Conservation (phyloP, 1,140 invertebrate genomes). For the Oedothorax gibbosus region DNA sequence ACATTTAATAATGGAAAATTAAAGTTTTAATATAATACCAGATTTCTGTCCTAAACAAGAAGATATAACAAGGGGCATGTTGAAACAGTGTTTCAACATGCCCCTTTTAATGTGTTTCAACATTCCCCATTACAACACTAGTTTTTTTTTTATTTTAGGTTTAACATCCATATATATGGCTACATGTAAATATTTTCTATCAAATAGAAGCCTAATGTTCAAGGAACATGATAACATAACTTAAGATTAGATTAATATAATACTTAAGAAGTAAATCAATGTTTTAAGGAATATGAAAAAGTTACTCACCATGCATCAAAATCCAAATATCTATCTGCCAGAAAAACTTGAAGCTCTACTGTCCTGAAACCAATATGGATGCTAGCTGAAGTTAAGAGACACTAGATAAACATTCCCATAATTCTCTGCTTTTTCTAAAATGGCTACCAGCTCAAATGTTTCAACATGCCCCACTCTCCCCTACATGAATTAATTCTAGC, state of each 20-base stretch:
- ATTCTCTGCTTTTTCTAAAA: conserved; percentile 16
- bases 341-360: conserved; percentile 25
- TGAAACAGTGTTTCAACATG: no score
- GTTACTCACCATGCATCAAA: conserved; percentile 28
- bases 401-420: conserved; percentile 25
- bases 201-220: not conserved
- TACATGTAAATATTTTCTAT: conserved; percentile 3
- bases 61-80: conserved; percentile 16
- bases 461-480: conserved; percentile 37
- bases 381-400: conserved; percentile 13
- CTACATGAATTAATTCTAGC: not conserved
- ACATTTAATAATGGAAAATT: no score
- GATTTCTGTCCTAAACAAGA: not conserved
- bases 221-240: no score
- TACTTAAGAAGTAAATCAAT: not conserved
- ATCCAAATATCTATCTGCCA: conserved; percentile 25
- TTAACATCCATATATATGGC: not conserved
- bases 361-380: conserved; percentile 20
- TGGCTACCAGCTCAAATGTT: conserved; percentile 22
- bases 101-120: no score
- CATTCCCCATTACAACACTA: not conserved
- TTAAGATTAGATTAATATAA: conserved; percentile 10
- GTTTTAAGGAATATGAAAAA: no score
- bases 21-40: no score
- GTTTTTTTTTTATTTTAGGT: conserved; percentile 7